Conservation (phyloP, 2,797 vertebrate species). For the Tangara arthus region DNA sequence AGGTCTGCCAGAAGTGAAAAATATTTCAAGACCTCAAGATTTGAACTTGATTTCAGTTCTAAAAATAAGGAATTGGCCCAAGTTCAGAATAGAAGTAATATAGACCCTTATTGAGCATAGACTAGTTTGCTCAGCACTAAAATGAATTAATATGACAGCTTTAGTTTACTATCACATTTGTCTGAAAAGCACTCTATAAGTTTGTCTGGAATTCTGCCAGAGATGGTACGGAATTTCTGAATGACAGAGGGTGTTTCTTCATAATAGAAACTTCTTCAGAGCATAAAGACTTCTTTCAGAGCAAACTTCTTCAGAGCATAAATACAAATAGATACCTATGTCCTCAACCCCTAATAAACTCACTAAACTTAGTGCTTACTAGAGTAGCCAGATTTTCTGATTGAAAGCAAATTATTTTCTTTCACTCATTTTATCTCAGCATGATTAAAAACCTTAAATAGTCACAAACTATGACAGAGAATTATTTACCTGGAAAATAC, state of each 20-base stretch:
- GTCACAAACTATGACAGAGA: neutral
- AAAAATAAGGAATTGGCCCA: neutral
- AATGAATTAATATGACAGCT: constrained; percentile 1
- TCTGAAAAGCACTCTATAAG: neutral
- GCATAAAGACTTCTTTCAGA: no score
- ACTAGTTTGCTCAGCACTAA: neutral
- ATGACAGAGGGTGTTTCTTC: neutral
- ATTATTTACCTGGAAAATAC: constrained; percentile 3
- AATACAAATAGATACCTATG: neutral
- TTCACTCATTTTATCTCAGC: constrained; percentile 35
- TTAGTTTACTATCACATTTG: neutral
- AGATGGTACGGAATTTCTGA: neutral
- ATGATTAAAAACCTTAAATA: constrained; percentile 37
- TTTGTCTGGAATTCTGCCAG: constrained; percentile 16
- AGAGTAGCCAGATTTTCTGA: neutral
- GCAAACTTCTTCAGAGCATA: neutral
- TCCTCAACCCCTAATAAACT: constrained; percentile 4
- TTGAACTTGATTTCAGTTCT: neutral
- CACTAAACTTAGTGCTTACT: neutral
- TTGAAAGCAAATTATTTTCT: constrained; percentile 42
- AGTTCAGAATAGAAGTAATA: neutral
- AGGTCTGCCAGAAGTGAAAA: neutral
- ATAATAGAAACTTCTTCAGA: neutral
- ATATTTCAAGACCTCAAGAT: neutral
- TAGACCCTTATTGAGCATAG: neutral